Conservation (phyloP, 1,140 invertebrate species). For the Drosophila seguyi region DNA sequence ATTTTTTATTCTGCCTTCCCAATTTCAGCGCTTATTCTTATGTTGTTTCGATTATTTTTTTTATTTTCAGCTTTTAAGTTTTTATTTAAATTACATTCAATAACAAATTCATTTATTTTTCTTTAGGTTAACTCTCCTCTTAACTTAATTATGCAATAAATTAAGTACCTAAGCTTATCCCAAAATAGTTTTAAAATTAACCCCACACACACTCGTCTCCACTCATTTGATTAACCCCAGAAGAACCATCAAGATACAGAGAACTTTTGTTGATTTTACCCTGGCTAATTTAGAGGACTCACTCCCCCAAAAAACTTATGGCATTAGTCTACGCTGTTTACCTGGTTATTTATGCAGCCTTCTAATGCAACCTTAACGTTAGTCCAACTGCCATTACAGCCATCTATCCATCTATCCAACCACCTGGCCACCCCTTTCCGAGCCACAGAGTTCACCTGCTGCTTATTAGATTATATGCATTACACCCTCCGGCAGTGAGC, state of each 20-base stretch:
- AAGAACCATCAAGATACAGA: not conserved
- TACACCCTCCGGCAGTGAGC: slow-evolving; percentile 67
- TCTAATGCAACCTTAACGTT: slow-evolving; percentile 75
- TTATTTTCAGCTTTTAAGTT: no score
- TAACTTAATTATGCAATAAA: no score
- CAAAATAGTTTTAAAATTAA: not conserved
- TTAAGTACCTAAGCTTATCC: not conserved
- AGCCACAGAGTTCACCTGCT: slow-evolving; percentile 60
- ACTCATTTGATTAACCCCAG: slow-evolving; percentile 15
- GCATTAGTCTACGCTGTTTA: slow-evolving; percentile 32
- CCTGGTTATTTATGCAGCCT: slow-evolving; percentile 64
- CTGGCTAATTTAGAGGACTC: slow-evolving; percentile 27
- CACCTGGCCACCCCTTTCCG: slow-evolving; percentile 33
- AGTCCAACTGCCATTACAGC: slow-evolving; percentile 31
- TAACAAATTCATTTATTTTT: no score
- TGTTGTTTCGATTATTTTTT: no score
- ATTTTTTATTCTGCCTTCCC: no score
- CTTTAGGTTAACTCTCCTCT: no score
- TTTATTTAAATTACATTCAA: no score
- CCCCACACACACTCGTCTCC: not conserved
- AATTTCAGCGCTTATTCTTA: no score
- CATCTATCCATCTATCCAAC: slow-evolving; percentile 21
- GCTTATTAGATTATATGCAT: slow-evolving; percentile 82
- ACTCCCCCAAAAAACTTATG: slow-evolving; percentile 8
- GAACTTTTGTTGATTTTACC: slow-evolving; percentile 48